A percentile compares a stretch with the other conserved stretches of the same genome.
Conservation (phyloP, 2,797 vertebrate genomes). For the Peromyscus melanophrys region DNA sequence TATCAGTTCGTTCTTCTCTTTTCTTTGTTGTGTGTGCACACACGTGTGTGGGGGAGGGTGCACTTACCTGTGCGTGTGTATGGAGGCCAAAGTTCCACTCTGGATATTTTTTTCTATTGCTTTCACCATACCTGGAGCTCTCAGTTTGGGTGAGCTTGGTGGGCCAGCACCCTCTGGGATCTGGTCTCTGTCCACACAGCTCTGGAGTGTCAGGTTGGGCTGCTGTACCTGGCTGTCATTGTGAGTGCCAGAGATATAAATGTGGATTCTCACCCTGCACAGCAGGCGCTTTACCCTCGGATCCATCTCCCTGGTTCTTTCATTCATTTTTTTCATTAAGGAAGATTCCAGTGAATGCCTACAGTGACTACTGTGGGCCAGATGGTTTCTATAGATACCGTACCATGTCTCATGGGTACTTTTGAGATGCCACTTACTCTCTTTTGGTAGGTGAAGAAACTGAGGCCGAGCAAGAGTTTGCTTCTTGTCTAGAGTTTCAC, state of each 20-base stretch:
- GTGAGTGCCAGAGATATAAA: not conserved
- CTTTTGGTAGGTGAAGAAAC: conserved; percentile 28
- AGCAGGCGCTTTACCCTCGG: not conserved
- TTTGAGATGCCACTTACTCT: not conserved
- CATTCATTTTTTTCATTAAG: not conserved
- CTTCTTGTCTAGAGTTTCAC: not conserved
- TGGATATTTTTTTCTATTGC: not conserved
- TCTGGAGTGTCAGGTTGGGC: not conserved
- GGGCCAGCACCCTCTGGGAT: not conserved
- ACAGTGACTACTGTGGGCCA: conserved; percentile 27
- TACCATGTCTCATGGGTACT: not conserved
- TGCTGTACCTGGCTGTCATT: not conserved
- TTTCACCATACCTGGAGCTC: not conserved
- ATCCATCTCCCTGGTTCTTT: not conserved
- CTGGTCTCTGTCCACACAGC: too few relatives aligned
- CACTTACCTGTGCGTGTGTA: not conserved
- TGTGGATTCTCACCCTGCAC: not conserved
- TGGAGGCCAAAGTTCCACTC: not conserved
- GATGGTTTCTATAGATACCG: not conserved
- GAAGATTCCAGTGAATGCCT: not conserved
- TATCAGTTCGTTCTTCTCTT: not conserved
- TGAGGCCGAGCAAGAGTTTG: not conserved
- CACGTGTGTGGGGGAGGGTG: not conserved
- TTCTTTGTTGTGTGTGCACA: not conserved
- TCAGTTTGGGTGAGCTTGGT: not conserved